phyloP scores from a whole-genome alignment of 23 tunicate genomes.

The Styela plicata region DNA sequence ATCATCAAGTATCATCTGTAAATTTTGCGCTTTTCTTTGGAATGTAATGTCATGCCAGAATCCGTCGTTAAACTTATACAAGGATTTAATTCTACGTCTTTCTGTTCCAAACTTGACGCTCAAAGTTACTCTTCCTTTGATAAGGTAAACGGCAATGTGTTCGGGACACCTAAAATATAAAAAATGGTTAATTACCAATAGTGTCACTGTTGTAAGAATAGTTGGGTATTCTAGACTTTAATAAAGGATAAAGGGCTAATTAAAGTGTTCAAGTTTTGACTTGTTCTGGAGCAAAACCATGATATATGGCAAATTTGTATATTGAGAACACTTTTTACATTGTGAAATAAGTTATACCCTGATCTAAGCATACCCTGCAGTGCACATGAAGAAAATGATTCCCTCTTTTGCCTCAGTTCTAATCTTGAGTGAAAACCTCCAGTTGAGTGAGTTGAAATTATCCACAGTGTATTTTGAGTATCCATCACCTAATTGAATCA shows the following conservation, averaged over 20 bases:
- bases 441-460: conserved; percentile 49
- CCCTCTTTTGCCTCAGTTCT: conserved; percentile 50
- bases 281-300: too few species aligned
- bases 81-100: conserved; percentile 36
- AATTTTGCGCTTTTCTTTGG: conserved; percentile 47
- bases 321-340: too few species aligned
- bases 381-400: conserved; percentile 69
- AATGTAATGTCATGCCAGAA: conserved; percentile 69
- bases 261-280: too few species aligned
- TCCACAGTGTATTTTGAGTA: conserved; percentile 63
- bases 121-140: conserved; percentile 57
- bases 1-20: conserved; percentile 63
- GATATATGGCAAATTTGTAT: too few species aligned
- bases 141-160: conserved; percentile 67
- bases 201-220: too few species aligned
- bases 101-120: conserved; percentile 54
- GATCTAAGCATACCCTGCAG: conserved; percentile 51
- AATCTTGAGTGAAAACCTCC: conserved; percentile 61
- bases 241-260: too few species aligned
- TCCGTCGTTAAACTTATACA: conserved; percentile 43
- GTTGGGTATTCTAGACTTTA: too few species aligned
- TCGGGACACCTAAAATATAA: conserved; percentile 68
- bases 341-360: too few species aligned
- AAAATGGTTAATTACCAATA: too few species aligned
- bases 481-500: conserved; percentile 84